Evolutionary conservation across 2,797 vertebrate genomes (phyloP).

Genomic region (Thripadectes ignobilis): DNA sequence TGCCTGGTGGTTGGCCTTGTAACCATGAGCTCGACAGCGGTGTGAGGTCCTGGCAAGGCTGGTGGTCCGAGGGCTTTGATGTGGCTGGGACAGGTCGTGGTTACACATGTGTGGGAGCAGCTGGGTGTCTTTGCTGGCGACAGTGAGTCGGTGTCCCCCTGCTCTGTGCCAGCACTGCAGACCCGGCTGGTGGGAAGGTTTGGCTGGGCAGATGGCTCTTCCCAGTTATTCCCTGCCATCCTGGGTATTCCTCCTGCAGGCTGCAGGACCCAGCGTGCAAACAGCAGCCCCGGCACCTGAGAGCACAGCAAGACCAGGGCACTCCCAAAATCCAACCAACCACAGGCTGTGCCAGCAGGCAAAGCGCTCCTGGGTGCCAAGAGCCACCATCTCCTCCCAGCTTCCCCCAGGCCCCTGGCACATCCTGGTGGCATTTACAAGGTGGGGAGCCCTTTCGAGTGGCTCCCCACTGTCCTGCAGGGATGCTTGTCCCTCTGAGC

Average conservation of each 20-base stretch:
- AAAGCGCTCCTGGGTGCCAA: accelerated
- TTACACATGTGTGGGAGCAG: accelerated
- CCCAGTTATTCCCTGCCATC: accelerated
- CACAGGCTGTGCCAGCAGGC: accelerated
- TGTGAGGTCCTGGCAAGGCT: background rate
- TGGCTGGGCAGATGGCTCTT: accelerated
- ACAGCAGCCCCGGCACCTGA: accelerated
- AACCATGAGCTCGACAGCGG: accelerated
- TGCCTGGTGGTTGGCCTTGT: background rate
- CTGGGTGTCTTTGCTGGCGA: background rate
- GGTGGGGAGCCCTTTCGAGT: accelerated
- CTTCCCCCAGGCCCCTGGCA: accelerated
- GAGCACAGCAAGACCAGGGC: background rate
- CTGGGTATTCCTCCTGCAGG: background rate
- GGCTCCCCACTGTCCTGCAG: background rate
- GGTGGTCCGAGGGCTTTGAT: background rate
- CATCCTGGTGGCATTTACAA: accelerated
- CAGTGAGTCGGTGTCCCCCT: accelerated
- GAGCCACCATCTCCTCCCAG: background rate
- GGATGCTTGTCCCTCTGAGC: accelerated
- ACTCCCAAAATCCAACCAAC: background rate
- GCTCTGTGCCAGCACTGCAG: accelerated
- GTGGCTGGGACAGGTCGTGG: background rate
- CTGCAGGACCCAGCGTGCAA: background rate
- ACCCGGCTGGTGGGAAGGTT: background rate